Evolutionary conservation across 1,140 invertebrate species (phyloP), one percentile per base, ranked within the genome.

Genomic region (Oncopodura yosiiana): DNA sequence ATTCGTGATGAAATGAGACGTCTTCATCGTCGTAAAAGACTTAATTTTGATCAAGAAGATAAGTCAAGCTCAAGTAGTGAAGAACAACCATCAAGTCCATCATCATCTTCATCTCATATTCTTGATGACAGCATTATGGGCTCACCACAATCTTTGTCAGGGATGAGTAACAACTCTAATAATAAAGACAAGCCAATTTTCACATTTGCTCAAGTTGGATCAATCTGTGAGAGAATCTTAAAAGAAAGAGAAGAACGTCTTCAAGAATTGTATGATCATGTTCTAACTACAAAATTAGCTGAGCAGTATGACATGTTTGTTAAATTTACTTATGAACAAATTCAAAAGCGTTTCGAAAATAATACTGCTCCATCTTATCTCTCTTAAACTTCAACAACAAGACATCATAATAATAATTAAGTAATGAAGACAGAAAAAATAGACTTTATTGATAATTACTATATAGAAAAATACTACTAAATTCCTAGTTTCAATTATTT

Each of bases 301-400:
- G 93, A 97, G 74, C 93, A 97, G 73, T 96, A 96, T 70, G 92
- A 96, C 73, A 86, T 90, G 65, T 96, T 96, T 74, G 88, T 95
- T 19, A 94, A 92, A 73, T 96, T 96, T 72, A 95, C 92, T 61
- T 86, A 91, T 68, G 93, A 97, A 75, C 93, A 96, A 77, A 86
- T 96, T 67, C 87, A 90, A 67, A 86, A 82, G 73, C 81, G 82
- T 71, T 90, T 88, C 69, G 81, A 84, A 73, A 69, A 71, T 61
- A 53, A 65, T 41, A 71, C 74, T 65, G 77, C 79, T 63, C 78
- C 79, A 61, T 64, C 62, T 29, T 64, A 64, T 42, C 44, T 64
- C 39, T 64, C 62, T 41, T 63, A 63, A 63, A n/a, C n/a, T n/a
- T n/a, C n/a, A n/a, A n/a, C n/a, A n/a, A n/a, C n/a, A n/a, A n/a